These are phyloP conservation scores for Theristicus caerulescens DNA, from an alignment of 2,113 vertebrate species.

Conservation along the genomic window DNA sequence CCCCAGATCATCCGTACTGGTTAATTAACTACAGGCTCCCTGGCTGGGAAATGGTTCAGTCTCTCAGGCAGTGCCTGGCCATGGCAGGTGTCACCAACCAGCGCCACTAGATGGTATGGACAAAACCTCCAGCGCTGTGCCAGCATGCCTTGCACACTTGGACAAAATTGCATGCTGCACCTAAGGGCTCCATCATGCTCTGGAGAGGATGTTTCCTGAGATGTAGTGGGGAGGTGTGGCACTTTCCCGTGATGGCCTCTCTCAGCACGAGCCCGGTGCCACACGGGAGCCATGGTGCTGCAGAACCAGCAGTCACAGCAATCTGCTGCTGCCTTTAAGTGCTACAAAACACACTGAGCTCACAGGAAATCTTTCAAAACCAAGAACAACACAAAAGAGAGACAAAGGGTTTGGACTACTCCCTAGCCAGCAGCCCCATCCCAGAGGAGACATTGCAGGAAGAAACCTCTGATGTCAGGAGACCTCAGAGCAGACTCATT, in stretches of 20 bases:
- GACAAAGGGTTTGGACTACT: neutral
- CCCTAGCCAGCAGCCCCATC: neutral
- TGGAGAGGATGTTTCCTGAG: neutral
- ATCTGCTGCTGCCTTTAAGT: neutral
- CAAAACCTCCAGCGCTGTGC: neutral
- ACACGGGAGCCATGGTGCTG: neutral
- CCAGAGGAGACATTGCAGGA: neutral
- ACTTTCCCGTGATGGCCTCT: neutral
- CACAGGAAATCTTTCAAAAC: neutral
- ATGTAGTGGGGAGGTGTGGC: neutral
- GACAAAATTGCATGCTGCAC: accelerated
- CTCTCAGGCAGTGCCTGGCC: neutral
- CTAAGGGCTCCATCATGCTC: neutral
- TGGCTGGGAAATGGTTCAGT: neutral
- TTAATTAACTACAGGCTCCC: neutral
- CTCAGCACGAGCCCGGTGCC: neutral
- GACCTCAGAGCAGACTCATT: neutral
- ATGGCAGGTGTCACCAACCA: neutral
- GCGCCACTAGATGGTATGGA: neutral
- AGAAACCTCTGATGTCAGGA: neutral
- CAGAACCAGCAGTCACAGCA: neutral
- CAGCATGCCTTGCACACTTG: neutral
- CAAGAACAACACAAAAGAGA: neutral
- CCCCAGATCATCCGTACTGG: neutral
- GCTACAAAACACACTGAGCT: neutral